Base-by-base conservation (phyloP, 2,888 invertebrate species). In the Craniophora ligustri region DNA sequence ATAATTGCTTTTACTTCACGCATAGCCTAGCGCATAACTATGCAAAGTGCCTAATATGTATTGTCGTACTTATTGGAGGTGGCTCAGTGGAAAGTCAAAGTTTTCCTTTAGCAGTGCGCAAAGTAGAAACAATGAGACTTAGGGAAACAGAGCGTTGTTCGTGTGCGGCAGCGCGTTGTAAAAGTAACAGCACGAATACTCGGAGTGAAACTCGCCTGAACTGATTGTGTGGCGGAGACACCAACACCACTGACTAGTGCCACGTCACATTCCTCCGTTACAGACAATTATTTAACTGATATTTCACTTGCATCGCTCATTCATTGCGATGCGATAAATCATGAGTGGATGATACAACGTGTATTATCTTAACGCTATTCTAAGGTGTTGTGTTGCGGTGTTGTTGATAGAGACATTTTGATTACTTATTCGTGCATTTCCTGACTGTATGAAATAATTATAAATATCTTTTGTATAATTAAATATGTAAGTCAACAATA, bases 101-200 rank as follows among this genome's bases (percentile, higher is more conserved):
- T 87, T 88, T 88, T 87, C 83, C 82, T 83, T 78, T 72, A 80
- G 74, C 68, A 74, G 77, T 78, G 78, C 79, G 79, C 62, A 66
- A 62, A 61, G 67, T 68, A 81, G 81, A 86, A 84, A 90, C 92
- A 92, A 92, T 89, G 81, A 87, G 85, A 85, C 86, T 84, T 84
- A 88, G 88, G 92, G 91, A 91, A 92, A 91, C 91, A 92, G 91
- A 92, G 91, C 91, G 91, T 88, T 86, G 84, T 82, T 89, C 89
- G 88, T 93, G 93, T 86, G 91, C 91, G 91, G 78, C 86, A 84
- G 92, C 88, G 91, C 92, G 92, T 92, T 90, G 89, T 88, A 92
- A 92, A 92, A 92, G 91, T 91, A 91, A 91, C 92, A 91, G 84
- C 91, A 84, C 88, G 87, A 91, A 93, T 92, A 92, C 91, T 91